Evolutionary conservation across 1,140 invertebrate genomes (phyloP).

Genomic region (Pomacea maculata): DNA sequence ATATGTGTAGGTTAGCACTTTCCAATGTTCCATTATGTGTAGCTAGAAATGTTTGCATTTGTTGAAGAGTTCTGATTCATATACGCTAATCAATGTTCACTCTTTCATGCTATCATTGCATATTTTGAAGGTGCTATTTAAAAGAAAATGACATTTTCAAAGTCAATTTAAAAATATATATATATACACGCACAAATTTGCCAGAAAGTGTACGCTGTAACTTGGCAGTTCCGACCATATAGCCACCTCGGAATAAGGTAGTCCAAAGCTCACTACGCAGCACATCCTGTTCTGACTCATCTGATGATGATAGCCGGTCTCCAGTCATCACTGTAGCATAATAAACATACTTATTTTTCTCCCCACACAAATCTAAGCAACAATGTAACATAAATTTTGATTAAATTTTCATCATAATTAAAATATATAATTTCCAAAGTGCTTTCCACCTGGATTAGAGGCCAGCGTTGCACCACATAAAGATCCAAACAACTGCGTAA

Average conservation of each 20-base stretch:
- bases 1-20: no score
- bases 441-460: slow-evolving; percentile 53
- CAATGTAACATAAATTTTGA: background rate
- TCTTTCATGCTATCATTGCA: no score
- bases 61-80: no score
- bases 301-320: slow-evolving; percentile 31
- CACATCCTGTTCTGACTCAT: slow-evolving; percentile 52
- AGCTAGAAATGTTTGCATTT: no score
- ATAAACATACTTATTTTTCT: background rate
- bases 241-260: slow-evolving; percentile 61
- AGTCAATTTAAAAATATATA: no score
- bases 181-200: slow-evolving; percentile 49
- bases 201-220: slow-evolving; percentile 61
- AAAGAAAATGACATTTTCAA: no score
- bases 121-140: no score
- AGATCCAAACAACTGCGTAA: slow-evolving; percentile 57
- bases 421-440: background rate
- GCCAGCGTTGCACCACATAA: slow-evolving; percentile 59
- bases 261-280: slow-evolving; percentile 62
- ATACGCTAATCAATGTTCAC: no score
- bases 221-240: slow-evolving; percentile 50
- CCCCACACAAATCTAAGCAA: background rate
- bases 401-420: background rate
- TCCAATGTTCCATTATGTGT: no score
- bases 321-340: slow-evolving; percentile 37